phyloP scores from a whole-genome alignment of 2,888 invertebrate species.

The Amphipoea lucens region DNA sequence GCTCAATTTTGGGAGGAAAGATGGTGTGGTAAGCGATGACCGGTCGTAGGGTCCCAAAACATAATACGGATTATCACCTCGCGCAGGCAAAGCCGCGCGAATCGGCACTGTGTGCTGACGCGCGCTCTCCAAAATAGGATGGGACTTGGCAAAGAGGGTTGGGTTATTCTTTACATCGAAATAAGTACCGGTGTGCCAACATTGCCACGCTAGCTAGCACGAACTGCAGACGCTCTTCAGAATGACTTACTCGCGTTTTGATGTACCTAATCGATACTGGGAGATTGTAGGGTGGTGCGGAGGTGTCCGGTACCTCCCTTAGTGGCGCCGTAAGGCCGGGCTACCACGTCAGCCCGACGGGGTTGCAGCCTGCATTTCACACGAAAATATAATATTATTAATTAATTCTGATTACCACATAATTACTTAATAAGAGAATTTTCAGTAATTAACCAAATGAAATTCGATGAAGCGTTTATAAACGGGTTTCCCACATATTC shows the following conservation, averaged over 20 bases:
- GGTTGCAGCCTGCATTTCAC: conserved; percentile 8
- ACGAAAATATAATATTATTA: not conserved
- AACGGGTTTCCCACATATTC: not conserved
- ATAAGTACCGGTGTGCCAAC: not conserved
- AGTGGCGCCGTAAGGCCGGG: conserved; percentile 19
- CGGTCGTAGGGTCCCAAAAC: not conserved
- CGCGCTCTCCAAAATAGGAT: not conserved
- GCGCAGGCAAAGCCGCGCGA: conserved; percentile 27
- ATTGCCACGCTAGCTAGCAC: not conserved
- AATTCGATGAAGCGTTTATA: not conserved
- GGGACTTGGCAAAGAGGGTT: not conserved
- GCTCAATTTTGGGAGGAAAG: conserved; percentile 22
- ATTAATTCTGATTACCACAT: not conserved
- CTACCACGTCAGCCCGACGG: not conserved
- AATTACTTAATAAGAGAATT: conserved; percentile 1
- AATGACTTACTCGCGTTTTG: conserved; percentile 17
- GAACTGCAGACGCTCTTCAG: not conserved
- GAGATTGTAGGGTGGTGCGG: conserved; percentile 20
- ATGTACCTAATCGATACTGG: conserved; percentile 36
- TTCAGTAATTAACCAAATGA: not conserved
- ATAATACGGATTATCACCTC: conserved; percentile 28
- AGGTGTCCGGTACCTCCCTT: conserved; percentile 18
- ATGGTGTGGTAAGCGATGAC: not conserved
- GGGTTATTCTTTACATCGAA: not conserved
- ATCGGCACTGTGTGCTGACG: conserved; percentile 11